Conservation (phyloP, 2,888 invertebrate species). For the Polydrusus cervinus region DNA sequence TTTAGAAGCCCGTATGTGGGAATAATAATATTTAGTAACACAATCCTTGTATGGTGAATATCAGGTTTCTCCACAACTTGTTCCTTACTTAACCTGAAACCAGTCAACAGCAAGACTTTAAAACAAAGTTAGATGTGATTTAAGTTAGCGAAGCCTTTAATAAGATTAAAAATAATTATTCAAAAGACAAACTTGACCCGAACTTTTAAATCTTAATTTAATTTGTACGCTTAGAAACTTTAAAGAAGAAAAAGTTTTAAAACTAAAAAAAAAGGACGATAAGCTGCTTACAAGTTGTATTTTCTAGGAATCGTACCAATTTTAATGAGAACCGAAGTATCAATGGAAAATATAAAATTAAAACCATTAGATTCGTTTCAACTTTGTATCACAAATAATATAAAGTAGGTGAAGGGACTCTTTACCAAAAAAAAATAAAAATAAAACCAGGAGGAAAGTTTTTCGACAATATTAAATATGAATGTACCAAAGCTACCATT, state of each 20-base stretch:
- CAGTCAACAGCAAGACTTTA: constrained; percentile 18
- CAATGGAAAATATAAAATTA: too few relatives aligned
- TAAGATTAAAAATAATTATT: constrained; percentile 47
- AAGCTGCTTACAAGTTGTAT: constrained; percentile 1
- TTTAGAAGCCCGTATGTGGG: too few relatives aligned
- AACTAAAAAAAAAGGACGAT: not conserved
- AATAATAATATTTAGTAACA: too few relatives aligned
- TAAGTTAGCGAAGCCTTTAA: constrained; percentile 42
- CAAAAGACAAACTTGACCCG: constrained; percentile 47
- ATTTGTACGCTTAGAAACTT: constrained; percentile 39
- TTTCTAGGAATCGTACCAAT: not conserved
- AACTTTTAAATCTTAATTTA: constrained; percentile 47
- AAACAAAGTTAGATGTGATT: constrained; percentile 32
- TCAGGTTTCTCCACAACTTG: constrained; percentile 27
- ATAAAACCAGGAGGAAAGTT: too few relatives aligned
- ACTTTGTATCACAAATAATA: too few relatives aligned
- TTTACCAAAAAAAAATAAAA: too few relatives aligned
- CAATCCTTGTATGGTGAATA: not conserved
- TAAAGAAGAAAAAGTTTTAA: not conserved
- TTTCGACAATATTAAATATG: too few relatives aligned
- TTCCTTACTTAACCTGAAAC: constrained; percentile 37
- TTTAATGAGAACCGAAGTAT: not conserved
- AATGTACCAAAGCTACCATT: too few relatives aligned
- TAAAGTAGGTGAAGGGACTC: too few relatives aligned
- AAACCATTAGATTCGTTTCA: too few relatives aligned